These are phyloP conservation scores for Calephelis virginiensis DNA, from an alignment of 1,140 invertebrate genomes.

Conservation along the genomic window DNA sequence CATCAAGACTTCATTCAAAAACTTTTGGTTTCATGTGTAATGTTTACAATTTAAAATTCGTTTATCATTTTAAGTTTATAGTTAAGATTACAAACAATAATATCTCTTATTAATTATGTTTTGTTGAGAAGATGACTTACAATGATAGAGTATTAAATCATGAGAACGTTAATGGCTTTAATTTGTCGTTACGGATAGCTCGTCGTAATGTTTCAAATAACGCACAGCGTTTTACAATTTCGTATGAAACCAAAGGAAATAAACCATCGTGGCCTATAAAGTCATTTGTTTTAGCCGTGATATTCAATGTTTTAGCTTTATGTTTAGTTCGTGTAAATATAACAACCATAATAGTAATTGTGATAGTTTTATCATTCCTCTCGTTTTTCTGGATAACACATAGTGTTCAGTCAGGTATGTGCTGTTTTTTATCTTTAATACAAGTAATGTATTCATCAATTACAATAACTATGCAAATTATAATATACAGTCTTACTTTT, in stretches of 20 bases:
- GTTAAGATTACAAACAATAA: neutral
- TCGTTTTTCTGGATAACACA: conserved; percentile 66
- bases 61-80: too few relatives aligned
- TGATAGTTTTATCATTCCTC: conserved; percentile 56
- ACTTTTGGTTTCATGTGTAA: too few relatives aligned
- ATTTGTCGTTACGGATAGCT: conserved; percentile 47
- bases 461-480: too few relatives aligned
- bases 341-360: conserved; percentile 48
- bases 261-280: conserved; percentile 46
- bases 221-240: conserved; percentile 56
- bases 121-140: neutral
- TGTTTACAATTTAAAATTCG: too few relatives aligned
- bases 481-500: too few relatives aligned
- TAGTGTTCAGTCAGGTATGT: conserved; percentile 65
- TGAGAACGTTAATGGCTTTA: conserved; percentile 65
- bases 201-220: conserved; percentile 43
- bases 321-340: conserved; percentile 55
- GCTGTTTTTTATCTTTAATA: conserved; percentile 1
- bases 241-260: conserved; percentile 51
- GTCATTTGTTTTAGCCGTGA: conserved; percentile 52
- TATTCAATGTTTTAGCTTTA: conserved; percentile 57
- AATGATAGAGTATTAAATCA: conserved; percentile 33
- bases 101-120: too few relatives aligned
- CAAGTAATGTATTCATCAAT: neutral
- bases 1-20: too few relatives aligned